Conservation (phyloP, 1,140 invertebrate genomes). For the Drosophila quadrilineata region DNA sequence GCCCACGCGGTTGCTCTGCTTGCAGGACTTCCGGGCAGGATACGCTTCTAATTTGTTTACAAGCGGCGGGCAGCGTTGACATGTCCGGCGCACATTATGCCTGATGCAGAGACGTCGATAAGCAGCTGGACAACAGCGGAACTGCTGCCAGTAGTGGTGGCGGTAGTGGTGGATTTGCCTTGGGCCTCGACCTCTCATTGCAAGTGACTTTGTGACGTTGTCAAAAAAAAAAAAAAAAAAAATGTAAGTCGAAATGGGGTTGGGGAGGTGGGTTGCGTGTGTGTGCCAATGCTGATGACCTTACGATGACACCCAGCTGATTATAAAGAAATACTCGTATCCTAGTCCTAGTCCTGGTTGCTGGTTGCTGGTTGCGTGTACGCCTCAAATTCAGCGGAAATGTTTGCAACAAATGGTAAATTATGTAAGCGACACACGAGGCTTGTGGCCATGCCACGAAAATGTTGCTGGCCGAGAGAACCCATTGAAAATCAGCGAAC, state of each 20-base stretch:
- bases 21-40: conserved; percentile 67
- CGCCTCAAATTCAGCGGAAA: conserved; percentile 73
- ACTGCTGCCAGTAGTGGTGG: neutral
- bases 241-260: too few species aligned
- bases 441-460: neutral
- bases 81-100: conserved; percentile 66
- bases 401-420: conserved; percentile 74
- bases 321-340: conserved; percentile 69
- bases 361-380: conserved; percentile 43
- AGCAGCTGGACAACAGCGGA: conserved; percentile 51
- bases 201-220: conserved; percentile 45
- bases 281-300: conserved; percentile 59
- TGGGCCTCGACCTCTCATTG: neutral
- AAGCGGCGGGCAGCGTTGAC: conserved; percentile 48
- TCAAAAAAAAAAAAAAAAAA: too few species aligned
- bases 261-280: conserved; percentile 21
- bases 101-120: conserved; percentile 63
- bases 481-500: conserved; percentile 71
- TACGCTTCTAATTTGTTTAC: conserved; percentile 78
- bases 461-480: neutral
- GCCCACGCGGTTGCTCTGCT: neutral
- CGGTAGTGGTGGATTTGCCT: conserved; percentile 2
- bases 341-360: neutral
- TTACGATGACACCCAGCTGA: conserved; percentile 80
- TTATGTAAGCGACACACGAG: conserved; percentile 72